Evolutionary conservation across 2,888 invertebrate genomes (phyloP).

Genomic region (Synanthedon vespiformis): DNA sequence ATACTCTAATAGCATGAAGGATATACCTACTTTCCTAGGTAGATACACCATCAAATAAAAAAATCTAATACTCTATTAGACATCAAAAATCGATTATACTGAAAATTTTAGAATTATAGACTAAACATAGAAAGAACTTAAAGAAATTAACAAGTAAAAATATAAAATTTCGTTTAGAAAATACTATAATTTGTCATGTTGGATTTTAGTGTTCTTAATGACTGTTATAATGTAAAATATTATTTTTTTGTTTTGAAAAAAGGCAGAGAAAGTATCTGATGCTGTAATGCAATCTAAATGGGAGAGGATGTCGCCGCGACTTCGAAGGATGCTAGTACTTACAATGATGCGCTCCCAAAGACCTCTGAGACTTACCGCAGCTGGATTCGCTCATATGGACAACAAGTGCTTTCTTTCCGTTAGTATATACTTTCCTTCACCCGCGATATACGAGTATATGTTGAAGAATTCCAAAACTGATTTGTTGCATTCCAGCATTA

Average conservation of each 20-base stretch:
- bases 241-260: neutral
- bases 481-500: neutral
- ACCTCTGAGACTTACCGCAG: slow-evolving; percentile 51
- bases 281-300: slow-evolving; percentile 51
- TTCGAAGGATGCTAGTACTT: slow-evolving; percentile 33
- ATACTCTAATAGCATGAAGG: no score
- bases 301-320: slow-evolving; percentile 42
- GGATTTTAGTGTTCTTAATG: no score
- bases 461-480: neutral
- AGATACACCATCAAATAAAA: no score
- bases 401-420: slow-evolving; percentile 57
- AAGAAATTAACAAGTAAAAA: no score
- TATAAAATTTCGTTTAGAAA: no score
- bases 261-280: slow-evolving; percentile 44
- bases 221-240: no score
- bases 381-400: slow-evolving; percentile 58
- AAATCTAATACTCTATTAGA: no score
- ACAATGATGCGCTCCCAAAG: slow-evolving; percentile 56
- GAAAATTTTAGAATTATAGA: no score
- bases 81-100: no score
- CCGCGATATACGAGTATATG: neutral
- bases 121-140: no score
- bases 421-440: slow-evolving; percentile 7
- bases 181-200: no score
- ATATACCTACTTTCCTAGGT: no score